phyloP scores from a whole-genome alignment of 2,113 vertebrate species.

The Noctilio leporinus region DNA sequence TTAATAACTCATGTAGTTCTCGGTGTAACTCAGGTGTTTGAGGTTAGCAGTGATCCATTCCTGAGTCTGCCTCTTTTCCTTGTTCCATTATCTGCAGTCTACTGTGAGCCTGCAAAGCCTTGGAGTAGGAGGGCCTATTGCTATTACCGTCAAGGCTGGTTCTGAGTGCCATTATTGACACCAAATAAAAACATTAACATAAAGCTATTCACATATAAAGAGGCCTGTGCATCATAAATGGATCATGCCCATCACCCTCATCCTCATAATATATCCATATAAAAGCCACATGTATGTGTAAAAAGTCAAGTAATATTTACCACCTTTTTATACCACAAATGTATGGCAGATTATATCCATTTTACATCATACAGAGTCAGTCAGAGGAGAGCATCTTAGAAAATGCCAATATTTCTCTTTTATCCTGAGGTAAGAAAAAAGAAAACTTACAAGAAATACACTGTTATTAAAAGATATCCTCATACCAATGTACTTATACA shows the following conservation, averaged over 20 bases:
- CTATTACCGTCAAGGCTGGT: no score
- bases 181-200: background rate
- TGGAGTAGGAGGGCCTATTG: no score
- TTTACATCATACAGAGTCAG: background rate
- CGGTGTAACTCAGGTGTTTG: no score
- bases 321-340: background rate
- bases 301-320: background rate
- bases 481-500: background rate
- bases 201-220: background rate
- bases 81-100: no score
- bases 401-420: slow-evolving; percentile 27
- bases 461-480: slow-evolving; percentile 20
- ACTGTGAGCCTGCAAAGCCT: no score
- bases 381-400: slow-evolving; percentile 7
- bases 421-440: background rate
- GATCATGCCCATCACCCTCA: background rate
- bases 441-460: background rate
- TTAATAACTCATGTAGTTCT: no score
- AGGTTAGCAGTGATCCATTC: no score
- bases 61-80: no score
- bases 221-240: background rate
- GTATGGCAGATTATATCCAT: background rate
- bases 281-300: background rate
- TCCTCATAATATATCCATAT: background rate
- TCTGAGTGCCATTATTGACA: no score